Percentiles rank a stretch among this genome's conserved stretches.
These are phyloP conservation scores for Origma solitaria DNA, from an alignment of 2,113 vertebrate species.

Conservation along the genomic window DNA sequence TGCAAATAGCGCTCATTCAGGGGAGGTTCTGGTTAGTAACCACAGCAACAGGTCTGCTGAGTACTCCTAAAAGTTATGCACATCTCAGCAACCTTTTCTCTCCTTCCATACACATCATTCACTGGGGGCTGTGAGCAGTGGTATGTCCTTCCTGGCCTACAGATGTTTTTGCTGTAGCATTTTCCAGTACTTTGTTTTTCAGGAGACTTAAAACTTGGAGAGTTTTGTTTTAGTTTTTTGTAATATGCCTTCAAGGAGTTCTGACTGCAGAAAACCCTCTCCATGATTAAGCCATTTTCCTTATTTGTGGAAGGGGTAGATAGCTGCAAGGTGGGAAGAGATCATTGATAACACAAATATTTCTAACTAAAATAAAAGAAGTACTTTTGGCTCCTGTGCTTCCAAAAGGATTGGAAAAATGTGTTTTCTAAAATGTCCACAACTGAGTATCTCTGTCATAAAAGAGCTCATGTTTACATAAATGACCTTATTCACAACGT, in stretches of 20 bases:
- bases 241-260: background rate
- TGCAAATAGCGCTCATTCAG: background rate
- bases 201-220: background rate
- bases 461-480: background rate
- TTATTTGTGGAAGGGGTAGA: background rate
- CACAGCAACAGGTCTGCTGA: constrained; percentile 64
- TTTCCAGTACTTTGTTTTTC: background rate
- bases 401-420: background rate
- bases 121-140: background rate
- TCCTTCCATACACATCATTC: background rate
- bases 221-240: background rate
- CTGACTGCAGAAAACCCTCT: background rate
- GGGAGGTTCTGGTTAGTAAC: constrained; percentile 31
- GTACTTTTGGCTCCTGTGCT: background rate
- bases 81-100: background rate
- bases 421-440: background rate
- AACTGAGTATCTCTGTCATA: background rate
- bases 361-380: background rate
- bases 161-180: background rate
- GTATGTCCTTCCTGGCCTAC: background rate
- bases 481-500: background rate
- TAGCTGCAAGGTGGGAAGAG: background rate
- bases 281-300: background rate
- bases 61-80: background rate
- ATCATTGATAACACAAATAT: background rate